Evolutionary conservation across 2,888 invertebrate genomes (phyloP), one percentile per base, ranked within the genome.

Genomic region (Lymantria monacha): DNA sequence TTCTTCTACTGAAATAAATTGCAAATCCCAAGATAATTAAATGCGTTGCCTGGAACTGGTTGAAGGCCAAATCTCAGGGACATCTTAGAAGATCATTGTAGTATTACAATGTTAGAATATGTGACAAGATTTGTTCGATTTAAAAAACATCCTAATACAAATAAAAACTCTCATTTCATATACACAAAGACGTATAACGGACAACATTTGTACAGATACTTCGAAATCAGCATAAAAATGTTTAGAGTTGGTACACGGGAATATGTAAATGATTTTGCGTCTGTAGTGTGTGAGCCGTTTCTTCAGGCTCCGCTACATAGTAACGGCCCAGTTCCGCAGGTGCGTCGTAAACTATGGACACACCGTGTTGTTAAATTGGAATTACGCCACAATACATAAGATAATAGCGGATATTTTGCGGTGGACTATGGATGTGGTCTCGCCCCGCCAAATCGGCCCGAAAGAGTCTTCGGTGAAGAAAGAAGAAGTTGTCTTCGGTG

Each of bases 281-380:
- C 3, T 22, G 22, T 22, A 30, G 30, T 38, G 48, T 49, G 47
- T 49, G 48, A 41, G 55, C 51, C 53, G 61, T 61, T 66, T 59
- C 67, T 66, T 66, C 62, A 63, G 55, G 45, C 49, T 53, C 46
- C 46, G 54, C 56, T 53, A 38, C 49, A 46, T 53, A 57, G 54
- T 61, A 60, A 51, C 75, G 75, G 70, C 77, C 76, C 66, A 79
- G 57, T 67, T 75, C 63, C 69, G 50, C 77, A 74, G 76, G 79
- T 78, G 79, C 49, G 52, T 61, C 53, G 60, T 66, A 66, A 66
- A 66, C 59, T 55, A 59, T 61, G 66, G 63, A 61, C 62, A 52
- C 51, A 45, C 44, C 49, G 42, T 51, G 61, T 60, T 69, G 69
- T 73, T 72, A 72, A 73, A 63, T 50, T 57, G 50, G 53, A 41